These are phyloP conservation scores for Amitus sp. DNA, from an alignment of 2,888 invertebrate genomes.

Conservation along the genomic window DNA sequence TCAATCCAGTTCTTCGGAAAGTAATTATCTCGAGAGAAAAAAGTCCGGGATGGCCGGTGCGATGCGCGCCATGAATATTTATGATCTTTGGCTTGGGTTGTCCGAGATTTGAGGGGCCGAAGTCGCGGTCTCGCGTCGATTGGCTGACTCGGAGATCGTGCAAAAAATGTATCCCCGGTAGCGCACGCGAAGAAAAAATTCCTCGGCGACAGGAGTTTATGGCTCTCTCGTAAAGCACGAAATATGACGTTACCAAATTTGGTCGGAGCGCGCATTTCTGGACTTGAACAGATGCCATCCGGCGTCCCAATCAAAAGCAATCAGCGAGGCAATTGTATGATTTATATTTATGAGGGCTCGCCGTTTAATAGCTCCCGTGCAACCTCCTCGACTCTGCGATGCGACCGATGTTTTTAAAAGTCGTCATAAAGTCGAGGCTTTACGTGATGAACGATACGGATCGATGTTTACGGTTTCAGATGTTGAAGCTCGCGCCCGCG, in stretches of 20 bases:
- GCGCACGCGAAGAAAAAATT: neutral
- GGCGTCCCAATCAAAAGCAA: conserved; percentile 42
- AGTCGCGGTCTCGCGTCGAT: neutral
- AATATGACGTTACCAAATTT: conserved; percentile 47
- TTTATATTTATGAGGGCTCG: conserved; percentile 61
- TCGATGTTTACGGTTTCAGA: conserved; percentile 46
- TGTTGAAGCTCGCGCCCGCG: conserved; percentile 25
- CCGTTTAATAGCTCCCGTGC: conserved; percentile 59
- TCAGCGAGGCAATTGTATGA: conserved; percentile 60
- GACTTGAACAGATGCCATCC: conserved; percentile 56
- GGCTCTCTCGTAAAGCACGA: conserved; percentile 4
- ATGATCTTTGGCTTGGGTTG: no score
- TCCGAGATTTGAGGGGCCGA: no score
- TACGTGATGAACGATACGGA: conserved; percentile 45
- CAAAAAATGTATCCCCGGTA: neutral
- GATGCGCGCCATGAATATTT: no score
- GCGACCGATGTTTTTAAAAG: conserved; percentile 38
- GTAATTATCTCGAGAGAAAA: no score
- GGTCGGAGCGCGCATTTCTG: conserved; percentile 45
- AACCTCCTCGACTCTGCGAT: conserved; percentile 17
- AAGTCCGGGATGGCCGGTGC: no score
- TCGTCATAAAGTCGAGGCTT: conserved; percentile 47
- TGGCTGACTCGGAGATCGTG: no score
- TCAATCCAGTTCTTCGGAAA: no score
- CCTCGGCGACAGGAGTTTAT: neutral